These are phyloP conservation scores for Parotocinclus haroldoi DNA, from an alignment of 2,797 vertebrate species.

Conservation along the genomic window DNA sequence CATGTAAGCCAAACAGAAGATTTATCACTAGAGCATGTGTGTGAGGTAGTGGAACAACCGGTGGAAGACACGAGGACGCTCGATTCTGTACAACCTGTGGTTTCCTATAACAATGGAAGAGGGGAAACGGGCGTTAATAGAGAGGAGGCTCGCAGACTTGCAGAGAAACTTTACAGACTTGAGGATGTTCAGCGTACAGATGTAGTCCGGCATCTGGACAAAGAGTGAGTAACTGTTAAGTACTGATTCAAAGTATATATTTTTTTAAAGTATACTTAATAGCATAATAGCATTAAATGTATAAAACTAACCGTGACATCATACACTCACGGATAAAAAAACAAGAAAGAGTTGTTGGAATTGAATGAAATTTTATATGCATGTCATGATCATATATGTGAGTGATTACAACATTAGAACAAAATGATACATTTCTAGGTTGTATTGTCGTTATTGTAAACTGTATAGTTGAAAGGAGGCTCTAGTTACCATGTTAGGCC, in stretches of 20 bases:
- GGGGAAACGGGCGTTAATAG: constrained; percentile 61
- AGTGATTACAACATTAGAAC: no score
- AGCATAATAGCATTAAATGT: no score
- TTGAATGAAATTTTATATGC: no score
- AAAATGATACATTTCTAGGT: no score
- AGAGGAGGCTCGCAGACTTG: constrained; percentile 66
- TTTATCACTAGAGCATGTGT: background rate
- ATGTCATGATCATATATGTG: no score
- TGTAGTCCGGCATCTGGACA: constrained; percentile 85
- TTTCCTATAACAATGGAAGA: constrained; percentile 55
- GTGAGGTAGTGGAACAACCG: background rate
- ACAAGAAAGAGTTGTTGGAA: no score
- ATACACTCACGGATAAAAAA: no score
- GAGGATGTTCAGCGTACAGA: constrained; percentile 79
- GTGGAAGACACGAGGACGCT: background rate
- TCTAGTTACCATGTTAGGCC: no score
- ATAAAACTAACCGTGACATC: no score
- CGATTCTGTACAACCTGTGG: constrained; percentile 5
- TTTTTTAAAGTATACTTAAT: no score
- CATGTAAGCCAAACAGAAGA: background rate
- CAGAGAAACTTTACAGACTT: constrained; percentile 75
- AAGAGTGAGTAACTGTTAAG: constrained; percentile 79
- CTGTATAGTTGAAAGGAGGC: no score
- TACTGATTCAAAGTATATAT: background rate
- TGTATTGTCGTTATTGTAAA: no score